Base-by-base conservation (phyloP, 2,113 vertebrate genomes). In the Nothocercus julius region DNA sequence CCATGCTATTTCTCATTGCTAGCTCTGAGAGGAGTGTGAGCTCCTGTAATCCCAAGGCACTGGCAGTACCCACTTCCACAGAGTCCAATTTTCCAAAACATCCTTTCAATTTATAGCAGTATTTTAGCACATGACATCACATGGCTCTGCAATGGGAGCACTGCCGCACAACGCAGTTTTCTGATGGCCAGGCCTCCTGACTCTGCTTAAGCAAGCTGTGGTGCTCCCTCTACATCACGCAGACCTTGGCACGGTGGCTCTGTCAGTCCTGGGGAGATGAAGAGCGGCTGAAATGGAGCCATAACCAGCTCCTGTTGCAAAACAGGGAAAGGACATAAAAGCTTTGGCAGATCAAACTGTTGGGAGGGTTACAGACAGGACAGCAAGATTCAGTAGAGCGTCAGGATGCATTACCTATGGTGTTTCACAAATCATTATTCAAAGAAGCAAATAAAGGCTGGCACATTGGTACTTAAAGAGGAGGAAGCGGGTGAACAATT, bases 321-420 rank as follows among this genome's bases (percentile, higher is more conserved):
- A 87, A 72, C 38, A 91, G 2, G 47, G 34, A 58, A 89, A 40
- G 34, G 34, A 58, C 87, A 45, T 40, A 73, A 61, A 66, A 62
- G 76, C 68, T 72, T 30, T 84, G 76, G 80, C 88, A 92, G 70
- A 40, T 66, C 36, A 81, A 82, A 13, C 0, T 0, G 21, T 0
- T 58, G 70, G 62, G 84, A 42, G 19, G 83, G 78, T 68, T 84
- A 82, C 86, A 76, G 69, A 42, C 1, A n/a, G 13, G 45, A 14
- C 1, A 40, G 61, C 78, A 42, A 64, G 54, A 42, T 53, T 86
- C 0, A 0, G 59, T 0, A 0, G 59, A 36, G 59, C 0, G 0
- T 59, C 80, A 78, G 77, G 36, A 28, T 7, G 36, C 45, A 64
- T 54, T 15, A 56, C 42, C 68, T 61, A 32, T 6, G 28, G 16